These are phyloP conservation scores for Dryobates pubescens DNA, from an alignment of 2,797 vertebrate species.

Conservation along the genomic window DNA sequence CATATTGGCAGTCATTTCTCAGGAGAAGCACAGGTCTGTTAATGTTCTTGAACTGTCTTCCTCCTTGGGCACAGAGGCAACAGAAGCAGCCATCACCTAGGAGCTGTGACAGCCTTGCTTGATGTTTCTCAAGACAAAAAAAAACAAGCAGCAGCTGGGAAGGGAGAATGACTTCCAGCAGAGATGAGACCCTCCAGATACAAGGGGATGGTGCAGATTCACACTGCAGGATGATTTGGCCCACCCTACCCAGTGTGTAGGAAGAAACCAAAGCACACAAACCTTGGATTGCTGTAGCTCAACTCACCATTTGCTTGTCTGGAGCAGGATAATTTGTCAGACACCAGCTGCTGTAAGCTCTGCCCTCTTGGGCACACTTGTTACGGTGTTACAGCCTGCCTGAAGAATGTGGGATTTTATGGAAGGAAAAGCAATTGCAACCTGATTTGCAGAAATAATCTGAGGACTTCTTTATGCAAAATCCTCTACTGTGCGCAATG, in stretches of 20 bases:
- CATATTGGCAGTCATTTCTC: not conserved
- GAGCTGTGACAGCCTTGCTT: not conserved
- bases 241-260: not conserved
- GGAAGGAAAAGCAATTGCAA: constrained; percentile 70
- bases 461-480: constrained; percentile 12
- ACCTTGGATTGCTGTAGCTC: constrained; percentile 64
- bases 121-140: not conserved
- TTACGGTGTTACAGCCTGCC: constrained; percentile 77
- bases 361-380: constrained; percentile 79
- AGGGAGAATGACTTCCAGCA: not conserved
- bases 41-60: not conserved
- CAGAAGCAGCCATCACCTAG: fast-evolving
- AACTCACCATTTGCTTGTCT: constrained; percentile 76
- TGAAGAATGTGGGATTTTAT: constrained; percentile 74
- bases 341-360: constrained; percentile 78
- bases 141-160: not conserved
- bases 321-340: constrained; percentile 79
- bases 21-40: not conserved
- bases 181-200: not conserved
- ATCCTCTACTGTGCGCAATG: not conserved
- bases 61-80: not conserved
- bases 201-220: not conserved
- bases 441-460: constrained; percentile 49
- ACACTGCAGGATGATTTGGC: not conserved
- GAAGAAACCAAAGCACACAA: constrained; percentile 9